Conservation (phyloP, 2,797 vertebrate genomes). For the Aulostomus chinensis region DNA sequence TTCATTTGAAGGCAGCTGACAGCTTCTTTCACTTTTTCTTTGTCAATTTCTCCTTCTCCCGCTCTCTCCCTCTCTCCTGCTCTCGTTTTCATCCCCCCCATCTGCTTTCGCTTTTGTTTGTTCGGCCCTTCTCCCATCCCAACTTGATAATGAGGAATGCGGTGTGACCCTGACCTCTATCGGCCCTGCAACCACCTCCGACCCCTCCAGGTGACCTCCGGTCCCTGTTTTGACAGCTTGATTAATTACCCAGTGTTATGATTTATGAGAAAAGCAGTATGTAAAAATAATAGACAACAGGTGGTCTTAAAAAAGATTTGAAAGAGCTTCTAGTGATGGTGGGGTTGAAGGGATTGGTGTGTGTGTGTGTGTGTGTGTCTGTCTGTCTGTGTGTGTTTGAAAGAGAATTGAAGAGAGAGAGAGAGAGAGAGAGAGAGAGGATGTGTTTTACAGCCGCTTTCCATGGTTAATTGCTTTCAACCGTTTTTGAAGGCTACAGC, state of each 20-base stretch:
- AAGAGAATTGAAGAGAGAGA: slow-evolving; percentile 20
- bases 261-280: slow-evolving; percentile 99
- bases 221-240: slow-evolving; percentile 99
- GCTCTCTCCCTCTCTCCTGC: slow-evolving; percentile 83
- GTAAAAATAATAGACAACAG: slow-evolving; percentile 99
- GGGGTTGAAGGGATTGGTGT: slow-evolving; percentile 46
- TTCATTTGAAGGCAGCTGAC: slow-evolving; percentile 82
- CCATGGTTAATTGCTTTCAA: slow-evolving; percentile 74
- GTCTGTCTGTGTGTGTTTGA: slow-evolving; percentile 30
- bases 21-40: slow-evolving; percentile 90
- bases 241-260: slow-evolving; percentile 99
- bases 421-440: slow-evolving; percentile 37
- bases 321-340: slow-evolving; percentile 61
- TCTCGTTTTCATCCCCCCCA: slow-evolving; percentile 74
- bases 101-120: slow-evolving; percentile 94
- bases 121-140: slow-evolving; percentile 97
- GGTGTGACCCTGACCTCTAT: slow-evolving; percentile 99
- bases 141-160: slow-evolving; percentile 99
- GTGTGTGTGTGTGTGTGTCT: slow-evolving; percentile 22
- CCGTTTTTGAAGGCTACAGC: slow-evolving; percentile 64
- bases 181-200: slow-evolving; percentile 94
- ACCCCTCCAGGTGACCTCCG: slow-evolving; percentile 92
- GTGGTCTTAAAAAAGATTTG: slow-evolving; percentile 88
- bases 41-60: slow-evolving; percentile 80
- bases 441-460: slow-evolving; percentile 69